Evolutionary conservation across 2,113 vertebrate genomes (phyloP), one percentile per base, ranked within the genome.

Genomic region (Epinephelus fuscoguttatus): DNA sequence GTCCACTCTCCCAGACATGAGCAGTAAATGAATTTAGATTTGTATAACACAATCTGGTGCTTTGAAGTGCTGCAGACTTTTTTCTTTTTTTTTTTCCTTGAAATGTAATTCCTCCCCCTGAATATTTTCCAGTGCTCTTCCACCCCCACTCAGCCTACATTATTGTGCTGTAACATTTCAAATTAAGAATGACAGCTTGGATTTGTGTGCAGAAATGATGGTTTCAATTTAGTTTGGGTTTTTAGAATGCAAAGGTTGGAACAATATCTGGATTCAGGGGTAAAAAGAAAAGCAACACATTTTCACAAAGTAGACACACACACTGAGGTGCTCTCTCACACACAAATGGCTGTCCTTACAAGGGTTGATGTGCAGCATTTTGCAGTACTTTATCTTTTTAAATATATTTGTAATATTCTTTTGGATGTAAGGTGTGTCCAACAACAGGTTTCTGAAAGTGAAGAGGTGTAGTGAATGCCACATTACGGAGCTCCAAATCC

Each of bases 131-230:
- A 75, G 62, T 56, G 23, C 62, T 75, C 53, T 37, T 37, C 81
- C 76, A 13, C 73, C 78, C 74, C 64, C 75, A 56, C 81, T 64
- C 45, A 55, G 64, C 50, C 52, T 11, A 37, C 70, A 45, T 70
- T 61, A 67, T 57, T 77, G 64, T 72, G 56, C 49, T 37, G 78
- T n/a, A 9, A 70, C 30, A 2, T 73, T 55, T 87, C 30, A 81
- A 69, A 92, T 77, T 17, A 70, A 81, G 80, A 92, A 57, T 79
- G 86, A 72, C 84, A 78, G 80, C 63, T 63, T 17, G 75, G 57
- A 66, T 56, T 68, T 23, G 18, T 15, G 23, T 21, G 25, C 25
- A 70, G 23, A 89, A 70, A 70, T 61, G 50, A 33, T 21, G 0
- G n/a, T 67, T 69, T 42, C 14, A 4, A 7, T 78, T 80, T 49